Evolutionary conservation across 2,888 invertebrate genomes (phyloP).

Genomic region (Apoda limacodes): DNA sequence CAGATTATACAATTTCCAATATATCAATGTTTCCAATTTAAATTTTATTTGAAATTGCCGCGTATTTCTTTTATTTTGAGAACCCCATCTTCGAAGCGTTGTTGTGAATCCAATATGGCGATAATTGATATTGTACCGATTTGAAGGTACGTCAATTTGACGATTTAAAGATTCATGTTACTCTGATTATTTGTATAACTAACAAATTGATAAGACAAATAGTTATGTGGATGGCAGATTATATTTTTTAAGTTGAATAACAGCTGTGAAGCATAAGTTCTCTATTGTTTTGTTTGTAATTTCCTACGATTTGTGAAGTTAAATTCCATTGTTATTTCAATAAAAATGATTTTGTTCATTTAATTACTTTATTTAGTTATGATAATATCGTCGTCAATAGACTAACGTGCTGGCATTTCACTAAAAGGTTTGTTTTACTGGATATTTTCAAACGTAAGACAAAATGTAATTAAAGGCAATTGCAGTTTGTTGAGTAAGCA

Average conservation of each 20-base stretch:
- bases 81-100: conserved; percentile 74
- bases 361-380: conserved; percentile 1
- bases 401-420: conserved; percentile 12
- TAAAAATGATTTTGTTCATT: background rate
- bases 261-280: too few relatives aligned
- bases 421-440: conserved; percentile 31
- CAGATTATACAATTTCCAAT: too few relatives aligned
- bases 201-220: background rate
- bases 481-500: too few relatives aligned
- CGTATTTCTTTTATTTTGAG: conserved; percentile 44
- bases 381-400: conserved; percentile 12
- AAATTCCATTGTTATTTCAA: conserved; percentile 38
- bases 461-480: too few relatives aligned
- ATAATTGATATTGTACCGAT: conserved; percentile 69
- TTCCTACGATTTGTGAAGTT: conserved; percentile 56
- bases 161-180: conserved; percentile 51
- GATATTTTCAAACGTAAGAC: too few relatives aligned
- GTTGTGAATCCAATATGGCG: conserved; percentile 81
- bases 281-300: conserved; percentile 70
- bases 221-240: too few relatives aligned
- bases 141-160: conserved; percentile 71
- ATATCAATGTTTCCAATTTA: too few relatives aligned
- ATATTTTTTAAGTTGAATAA: too few relatives aligned
- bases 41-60: conserved; percentile 38
- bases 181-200: conserved; percentile 30